Conservation (phyloP, 2,888 invertebrate genomes). For the Ochropleura leucogaster region DNA sequence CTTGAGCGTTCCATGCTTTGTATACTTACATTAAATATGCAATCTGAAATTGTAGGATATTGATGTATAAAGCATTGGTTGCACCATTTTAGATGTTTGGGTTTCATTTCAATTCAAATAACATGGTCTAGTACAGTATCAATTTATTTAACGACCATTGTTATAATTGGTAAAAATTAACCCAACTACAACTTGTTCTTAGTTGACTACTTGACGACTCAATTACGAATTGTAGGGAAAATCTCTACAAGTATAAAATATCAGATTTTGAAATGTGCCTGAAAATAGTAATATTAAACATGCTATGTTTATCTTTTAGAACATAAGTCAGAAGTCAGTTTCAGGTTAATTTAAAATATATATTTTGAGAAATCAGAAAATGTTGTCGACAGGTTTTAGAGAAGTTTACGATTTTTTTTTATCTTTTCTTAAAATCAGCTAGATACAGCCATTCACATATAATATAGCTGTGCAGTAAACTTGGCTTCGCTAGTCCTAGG, state of each 20-base stretch:
- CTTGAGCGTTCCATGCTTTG: conserved; percentile 14
- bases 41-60: conserved; percentile 12
- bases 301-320: too few relatives aligned
- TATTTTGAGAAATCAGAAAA: background rate
- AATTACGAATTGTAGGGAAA: background rate
- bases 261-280: background rate
- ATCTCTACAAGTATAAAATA: background rate
- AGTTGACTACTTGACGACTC: background rate
- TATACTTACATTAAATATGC: conserved; percentile 37
- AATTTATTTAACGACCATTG: background rate
- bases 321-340: background rate
- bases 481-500: conserved; percentile 8
- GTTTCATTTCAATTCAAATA: background rate
- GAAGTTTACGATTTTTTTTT: background rate
- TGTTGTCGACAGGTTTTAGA: background rate
- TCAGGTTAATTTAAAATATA: background rate
- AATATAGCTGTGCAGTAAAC: conserved; percentile 9
- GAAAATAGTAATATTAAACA: background rate
- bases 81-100: too few relatives aligned
- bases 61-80: background rate
- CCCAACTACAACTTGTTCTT: background rate
- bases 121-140: background rate
- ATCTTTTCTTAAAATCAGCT: conserved; percentile 6
- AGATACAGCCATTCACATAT: conserved; percentile 7
- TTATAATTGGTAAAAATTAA: background rate